A percentile compares a stretch with the other conserved stretches of the same genome.
phyloP scores from a whole-genome alignment of 2,888 invertebrate genomes.

The Timema podura region DNA sequence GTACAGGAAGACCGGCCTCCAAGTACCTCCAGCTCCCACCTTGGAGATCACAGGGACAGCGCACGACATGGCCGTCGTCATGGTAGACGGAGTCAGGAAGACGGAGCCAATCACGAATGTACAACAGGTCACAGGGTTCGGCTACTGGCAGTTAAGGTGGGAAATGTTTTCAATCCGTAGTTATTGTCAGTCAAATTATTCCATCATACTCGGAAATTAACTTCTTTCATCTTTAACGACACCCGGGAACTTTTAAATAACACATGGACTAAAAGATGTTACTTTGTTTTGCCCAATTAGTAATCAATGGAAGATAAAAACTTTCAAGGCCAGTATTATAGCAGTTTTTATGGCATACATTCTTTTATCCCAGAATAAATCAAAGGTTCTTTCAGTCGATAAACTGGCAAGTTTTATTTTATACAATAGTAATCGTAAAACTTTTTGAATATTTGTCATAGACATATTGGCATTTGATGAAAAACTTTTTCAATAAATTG shows the following conservation, averaged over 20 bases:
- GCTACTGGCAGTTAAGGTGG: slow-evolving; percentile 43
- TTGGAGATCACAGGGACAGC: slow-evolving; percentile 45
- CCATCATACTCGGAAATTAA: neutral
- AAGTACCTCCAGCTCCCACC: slow-evolving; percentile 35
- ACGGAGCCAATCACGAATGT: slow-evolving; percentile 40
- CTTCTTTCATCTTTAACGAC: neutral
- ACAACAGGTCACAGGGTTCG: slow-evolving; percentile 43
- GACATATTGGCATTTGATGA: no score
- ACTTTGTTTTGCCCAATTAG: no score
- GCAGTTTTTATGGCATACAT: neutral
- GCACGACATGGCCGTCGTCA: slow-evolving; percentile 51
- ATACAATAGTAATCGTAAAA: no score
- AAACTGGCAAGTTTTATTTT: no score
- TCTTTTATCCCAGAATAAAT: neutral
- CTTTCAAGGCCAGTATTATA: neutral
- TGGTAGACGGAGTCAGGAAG: slow-evolving; percentile 46
- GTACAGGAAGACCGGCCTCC: slow-evolving; percentile 45
- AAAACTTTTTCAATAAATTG: no score
- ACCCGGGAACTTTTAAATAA: neutral
- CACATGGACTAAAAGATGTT: no score
- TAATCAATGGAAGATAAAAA: neutral
- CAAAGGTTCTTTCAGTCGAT: no score
- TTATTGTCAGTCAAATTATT: neutral
- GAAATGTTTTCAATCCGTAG: slow-evolving; percentile 6
- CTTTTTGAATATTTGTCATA: no score